phyloP scores from a whole-genome alignment of 2,888 invertebrate species.

The Quadroppia sp. region DNA sequence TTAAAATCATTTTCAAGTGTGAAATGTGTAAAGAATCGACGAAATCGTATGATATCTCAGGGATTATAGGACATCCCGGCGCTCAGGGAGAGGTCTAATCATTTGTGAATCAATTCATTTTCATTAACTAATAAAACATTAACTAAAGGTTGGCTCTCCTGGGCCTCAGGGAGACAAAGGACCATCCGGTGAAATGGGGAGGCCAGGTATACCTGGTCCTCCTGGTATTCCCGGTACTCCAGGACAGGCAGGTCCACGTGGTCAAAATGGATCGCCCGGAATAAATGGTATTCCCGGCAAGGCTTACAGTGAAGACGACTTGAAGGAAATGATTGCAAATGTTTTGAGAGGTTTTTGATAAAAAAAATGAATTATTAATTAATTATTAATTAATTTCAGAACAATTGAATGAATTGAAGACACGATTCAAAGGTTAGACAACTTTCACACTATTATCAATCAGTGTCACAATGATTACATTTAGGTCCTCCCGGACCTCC shows the following conservation, averaged over 20 bases:
- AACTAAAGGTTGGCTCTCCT: conserved; percentile 40
- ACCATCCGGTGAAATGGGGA: conserved; percentile 57
- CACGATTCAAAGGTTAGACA: conserved; percentile 58
- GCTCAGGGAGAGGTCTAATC: not conserved
- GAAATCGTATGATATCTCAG: not conserved
- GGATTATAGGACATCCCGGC: conserved; percentile 44
- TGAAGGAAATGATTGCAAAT: conserved; percentile 73
- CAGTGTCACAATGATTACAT: not conserved
- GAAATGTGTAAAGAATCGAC: not conserved
- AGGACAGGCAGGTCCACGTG: conserved; percentile 59
- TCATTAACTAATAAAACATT: conserved; percentile 29
- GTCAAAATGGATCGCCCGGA: conserved; percentile 53
- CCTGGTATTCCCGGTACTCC: conserved; percentile 50
- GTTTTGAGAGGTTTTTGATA: conserved; percentile 66
- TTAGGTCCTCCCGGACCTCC: conserved; percentile 65
- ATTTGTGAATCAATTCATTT: not conserved
- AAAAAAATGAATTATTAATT: conserved; percentile 5
- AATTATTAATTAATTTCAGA: conserved; percentile 57
- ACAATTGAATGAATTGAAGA: conserved; percentile 67
- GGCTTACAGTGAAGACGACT: conserved; percentile 66
- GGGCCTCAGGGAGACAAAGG: conserved; percentile 55
- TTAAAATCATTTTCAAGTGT: not conserved
- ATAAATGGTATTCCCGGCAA: conserved; percentile 54
- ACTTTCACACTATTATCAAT: not conserved
- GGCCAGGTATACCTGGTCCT: conserved; percentile 46